These are phyloP conservation scores for Cyanistes caeruleus DNA, from an alignment of 2,113 vertebrate species.

Conservation along the genomic window DNA sequence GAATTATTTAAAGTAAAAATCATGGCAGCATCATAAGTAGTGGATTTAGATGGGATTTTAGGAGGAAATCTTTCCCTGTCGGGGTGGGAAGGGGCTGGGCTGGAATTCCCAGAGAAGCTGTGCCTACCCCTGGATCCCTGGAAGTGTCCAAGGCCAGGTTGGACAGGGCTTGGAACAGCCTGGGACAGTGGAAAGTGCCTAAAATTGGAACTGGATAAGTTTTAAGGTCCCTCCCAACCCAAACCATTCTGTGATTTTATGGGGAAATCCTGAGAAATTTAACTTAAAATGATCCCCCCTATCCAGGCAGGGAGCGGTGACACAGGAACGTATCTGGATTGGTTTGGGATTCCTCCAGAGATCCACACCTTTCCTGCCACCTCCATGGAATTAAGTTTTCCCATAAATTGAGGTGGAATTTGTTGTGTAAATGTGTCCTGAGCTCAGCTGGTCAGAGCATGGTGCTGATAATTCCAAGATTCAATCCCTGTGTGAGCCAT, in stretches of 20 bases:
- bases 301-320: not conserved
- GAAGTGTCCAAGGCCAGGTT: not conserved
- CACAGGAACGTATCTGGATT: not conserved
- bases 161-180: accelerated
- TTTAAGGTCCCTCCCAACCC: not conserved
- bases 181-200: not conserved
- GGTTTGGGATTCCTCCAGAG: not conserved
- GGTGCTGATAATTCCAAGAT: not conserved
- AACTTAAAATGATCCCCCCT: not conserved
- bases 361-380: not conserved
- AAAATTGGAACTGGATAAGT: not conserved
- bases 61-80: not conserved
- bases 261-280: not conserved
- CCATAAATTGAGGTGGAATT: not conserved
- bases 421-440: not conserved
- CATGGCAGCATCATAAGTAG: accelerated
- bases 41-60: not conserved
- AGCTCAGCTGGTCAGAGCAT: accelerated
- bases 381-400: accelerated
- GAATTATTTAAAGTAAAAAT: accelerated
- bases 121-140: not conserved
- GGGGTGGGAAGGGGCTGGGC: not conserved
- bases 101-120: not conserved
- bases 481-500: not conserved
- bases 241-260: not conserved